These are phyloP conservation scores for Aurelia sp. DNA, from an alignment of 30 jellyfish, hydroid and myxozoan species.

Conservation along the genomic window DNA sequence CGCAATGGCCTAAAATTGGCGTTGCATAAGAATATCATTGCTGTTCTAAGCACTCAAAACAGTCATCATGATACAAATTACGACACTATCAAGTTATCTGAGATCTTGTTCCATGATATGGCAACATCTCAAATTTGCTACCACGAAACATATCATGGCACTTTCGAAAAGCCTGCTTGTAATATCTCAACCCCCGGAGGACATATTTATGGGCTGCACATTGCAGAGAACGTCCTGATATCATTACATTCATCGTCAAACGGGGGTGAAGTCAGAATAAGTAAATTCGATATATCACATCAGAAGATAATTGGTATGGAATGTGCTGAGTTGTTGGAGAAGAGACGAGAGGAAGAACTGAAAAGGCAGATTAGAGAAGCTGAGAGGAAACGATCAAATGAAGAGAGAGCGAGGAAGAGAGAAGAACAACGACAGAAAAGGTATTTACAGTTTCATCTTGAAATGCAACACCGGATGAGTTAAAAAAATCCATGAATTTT, in stretches of 20 bases:
- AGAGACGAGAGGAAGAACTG: conserved; percentile 57
- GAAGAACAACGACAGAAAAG: conserved; percentile 32
- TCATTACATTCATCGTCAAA: conserved; percentile 18
- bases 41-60: conserved; percentile 21
- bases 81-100: conserved; percentile 28
- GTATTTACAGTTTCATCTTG: not conserved
- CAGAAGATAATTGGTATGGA: conserved; percentile 32
- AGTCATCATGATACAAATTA: conserved; percentile 31
- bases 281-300: conserved; percentile 21
- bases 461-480: too few species aligned
- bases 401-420: conserved; percentile 34
- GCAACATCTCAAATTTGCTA: conserved; percentile 19
- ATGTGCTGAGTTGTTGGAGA: conserved; percentile 21
- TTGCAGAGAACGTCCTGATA: conserved; percentile 19
- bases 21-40: conserved; percentile 23
- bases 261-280: conserved; percentile 30
- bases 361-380: conserved; percentile 38
- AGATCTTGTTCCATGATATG: conserved; percentile 25
- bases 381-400: conserved; percentile 49
- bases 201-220: conserved; percentile 33
- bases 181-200: conserved; percentile 36
- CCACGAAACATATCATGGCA: conserved; percentile 28
- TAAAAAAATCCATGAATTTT: too few species aligned
- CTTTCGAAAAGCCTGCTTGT: conserved; percentile 33
- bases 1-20: conserved; percentile 10